phyloP scores from a whole-genome alignment of 2,888 invertebrate species.

The Pheosia gnoma region DNA sequence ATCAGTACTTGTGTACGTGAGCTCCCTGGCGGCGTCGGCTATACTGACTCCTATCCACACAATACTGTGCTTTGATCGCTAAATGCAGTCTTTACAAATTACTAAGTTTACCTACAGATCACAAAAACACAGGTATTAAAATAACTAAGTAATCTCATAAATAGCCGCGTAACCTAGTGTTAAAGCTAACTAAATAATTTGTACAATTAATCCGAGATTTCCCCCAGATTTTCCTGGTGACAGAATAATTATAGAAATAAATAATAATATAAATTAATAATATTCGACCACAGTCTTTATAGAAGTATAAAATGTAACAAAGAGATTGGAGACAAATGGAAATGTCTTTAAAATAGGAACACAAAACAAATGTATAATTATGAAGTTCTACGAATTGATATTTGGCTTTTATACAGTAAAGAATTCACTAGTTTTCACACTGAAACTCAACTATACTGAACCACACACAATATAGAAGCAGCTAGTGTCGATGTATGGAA shows the following conservation, averaged over 20 bases:
- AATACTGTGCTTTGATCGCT: constrained; percentile 67
- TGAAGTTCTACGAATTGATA: constrained; percentile 56
- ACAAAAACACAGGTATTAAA: constrained; percentile 75
- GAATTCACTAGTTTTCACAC: constrained; percentile 46
- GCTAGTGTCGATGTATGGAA: constrained; percentile 59
- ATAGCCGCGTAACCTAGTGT: constrained; percentile 71
- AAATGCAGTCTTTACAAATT: constrained; percentile 78
- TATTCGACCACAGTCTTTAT: constrained; percentile 79
- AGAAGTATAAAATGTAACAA: constrained; percentile 68
- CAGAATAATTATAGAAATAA: constrained; percentile 75
- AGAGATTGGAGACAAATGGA: constrained; percentile 53
- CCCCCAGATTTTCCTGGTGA: constrained; percentile 65
- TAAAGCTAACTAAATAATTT: constrained; percentile 77
- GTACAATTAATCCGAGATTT: constrained; percentile 77
- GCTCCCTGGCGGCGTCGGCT: constrained; percentile 7
- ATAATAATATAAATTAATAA: constrained; percentile 79
- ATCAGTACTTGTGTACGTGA: no score
- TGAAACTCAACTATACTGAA: constrained; percentile 25
- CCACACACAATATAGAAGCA: constrained; percentile 41
- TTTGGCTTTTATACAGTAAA: constrained; percentile 67
- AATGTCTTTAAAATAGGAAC: constrained; percentile 79
- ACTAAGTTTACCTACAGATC: constrained; percentile 71
- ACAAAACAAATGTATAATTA: constrained; percentile 60
- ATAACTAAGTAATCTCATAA: constrained; percentile 82
- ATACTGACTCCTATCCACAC: constrained; percentile 34